A percentile compares a stretch with the other conserved stretches of the same genome.
Evolutionary conservation across 2,113 vertebrate species (phyloP).

Genomic region (Oceanodroma tethys): DNA sequence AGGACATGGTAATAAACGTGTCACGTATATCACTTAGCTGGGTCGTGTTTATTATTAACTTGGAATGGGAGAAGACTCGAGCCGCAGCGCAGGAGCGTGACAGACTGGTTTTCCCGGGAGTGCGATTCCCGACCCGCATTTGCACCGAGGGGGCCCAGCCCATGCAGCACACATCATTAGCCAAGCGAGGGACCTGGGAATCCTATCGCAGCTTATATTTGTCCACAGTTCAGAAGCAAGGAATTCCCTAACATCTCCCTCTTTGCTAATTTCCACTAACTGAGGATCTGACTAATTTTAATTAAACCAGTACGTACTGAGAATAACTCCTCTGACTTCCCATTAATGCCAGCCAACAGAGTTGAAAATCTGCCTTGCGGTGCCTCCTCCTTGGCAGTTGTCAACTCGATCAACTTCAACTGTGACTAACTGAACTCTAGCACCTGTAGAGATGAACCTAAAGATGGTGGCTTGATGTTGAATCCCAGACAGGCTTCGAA

Average conservation of each 20-base stretch:
- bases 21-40: slow-evolving; percentile 23
- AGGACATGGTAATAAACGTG: slow-evolving; percentile 52
- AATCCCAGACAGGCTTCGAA: neutral
- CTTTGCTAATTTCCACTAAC: neutral
- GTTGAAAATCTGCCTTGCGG: neutral
- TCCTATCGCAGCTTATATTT: neutral
- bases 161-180: neutral
- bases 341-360: neutral
- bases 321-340: neutral
- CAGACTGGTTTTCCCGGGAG: neutral
- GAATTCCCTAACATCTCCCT: neutral
- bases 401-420: neutral
- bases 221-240: slow-evolving; percentile 4
- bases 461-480: neutral
- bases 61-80: neutral
- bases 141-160: neutral
- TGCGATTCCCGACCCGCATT: neutral
- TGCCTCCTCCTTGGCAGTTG: neutral
- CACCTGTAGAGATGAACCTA: neutral
- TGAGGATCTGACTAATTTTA: neutral
- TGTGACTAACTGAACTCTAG: neutral
- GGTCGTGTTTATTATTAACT: slow-evolving; percentile 44
- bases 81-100: fast-evolving
- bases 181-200: neutral
- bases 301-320: neutral